phyloP scores from a whole-genome alignment of 2,888 invertebrate genomes.

The Biston stratarius region DNA sequence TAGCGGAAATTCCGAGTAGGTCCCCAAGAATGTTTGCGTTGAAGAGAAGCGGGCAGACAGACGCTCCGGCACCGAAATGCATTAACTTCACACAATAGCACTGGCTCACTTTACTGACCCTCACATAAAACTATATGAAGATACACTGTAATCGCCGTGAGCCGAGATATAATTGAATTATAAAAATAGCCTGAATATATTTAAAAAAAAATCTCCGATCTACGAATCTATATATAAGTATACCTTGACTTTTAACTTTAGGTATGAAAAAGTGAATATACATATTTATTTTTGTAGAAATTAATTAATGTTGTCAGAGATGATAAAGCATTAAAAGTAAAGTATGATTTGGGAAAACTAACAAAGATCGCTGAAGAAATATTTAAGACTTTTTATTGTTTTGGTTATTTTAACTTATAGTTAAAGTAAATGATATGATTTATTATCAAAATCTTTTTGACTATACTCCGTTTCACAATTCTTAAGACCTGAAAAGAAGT shows the following conservation, averaged over 20 bases:
- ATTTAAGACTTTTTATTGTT: too few relatives aligned
- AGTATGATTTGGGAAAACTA: too few relatives aligned
- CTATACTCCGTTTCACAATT: background rate
- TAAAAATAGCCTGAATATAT: constrained; percentile 23
- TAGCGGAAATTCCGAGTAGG: constrained; percentile 13
- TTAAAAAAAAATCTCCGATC: background rate
- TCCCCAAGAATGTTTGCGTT: constrained; percentile 20
- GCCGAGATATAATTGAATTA: constrained; percentile 42
- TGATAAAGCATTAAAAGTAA: too few relatives aligned
- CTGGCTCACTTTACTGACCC: constrained; percentile 30
- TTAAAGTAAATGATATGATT: background rate
- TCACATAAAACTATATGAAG: constrained; percentile 42
- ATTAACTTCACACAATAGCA: constrained; percentile 40
- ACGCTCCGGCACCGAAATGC: constrained; percentile 52
- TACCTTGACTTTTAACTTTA: too few relatives aligned
- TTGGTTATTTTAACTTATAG: too few relatives aligned
- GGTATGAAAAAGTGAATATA: background rate
- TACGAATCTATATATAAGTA: too few relatives aligned
- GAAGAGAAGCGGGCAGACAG: constrained; percentile 43
- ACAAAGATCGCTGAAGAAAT: background rate
- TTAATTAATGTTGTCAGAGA: background rate
- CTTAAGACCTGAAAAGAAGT: constrained; percentile 1
- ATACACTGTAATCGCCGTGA: constrained; percentile 34
- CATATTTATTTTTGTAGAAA: too few relatives aligned
- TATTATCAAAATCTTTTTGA: background rate